Conservation (phyloP, 2,888 invertebrate species). For the Drosophila phalerata region DNA sequence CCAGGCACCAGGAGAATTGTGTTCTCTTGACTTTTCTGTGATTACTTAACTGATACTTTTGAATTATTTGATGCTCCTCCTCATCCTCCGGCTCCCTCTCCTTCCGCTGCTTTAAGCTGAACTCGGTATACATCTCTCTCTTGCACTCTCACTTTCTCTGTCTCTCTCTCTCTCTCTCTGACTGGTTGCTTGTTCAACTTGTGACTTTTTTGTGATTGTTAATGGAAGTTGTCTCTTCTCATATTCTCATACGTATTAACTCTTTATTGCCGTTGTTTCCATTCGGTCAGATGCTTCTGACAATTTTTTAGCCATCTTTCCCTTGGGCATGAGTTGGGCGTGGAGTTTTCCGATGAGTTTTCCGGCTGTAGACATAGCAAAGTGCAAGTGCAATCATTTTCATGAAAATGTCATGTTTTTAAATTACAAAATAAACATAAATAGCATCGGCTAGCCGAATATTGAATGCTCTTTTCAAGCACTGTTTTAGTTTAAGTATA, state of each 20-base stretch:
- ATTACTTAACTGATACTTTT: conserved; percentile 15
- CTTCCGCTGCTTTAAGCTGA: conserved; percentile 57
- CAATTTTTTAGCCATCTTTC: conserved; percentile 40
- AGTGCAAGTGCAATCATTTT: conserved; percentile 20
- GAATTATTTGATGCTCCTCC: conserved; percentile 19
- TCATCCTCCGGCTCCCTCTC: conserved; percentile 36
- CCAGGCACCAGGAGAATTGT: conserved; percentile 81
- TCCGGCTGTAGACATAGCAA: conserved; percentile 33
- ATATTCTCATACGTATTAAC: conserved; percentile 58
- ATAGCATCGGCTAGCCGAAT: not conserved
- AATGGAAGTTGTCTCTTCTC: conserved; percentile 46
- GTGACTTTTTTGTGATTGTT: conserved; percentile 17
- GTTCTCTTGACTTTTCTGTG: conserved; percentile 22
- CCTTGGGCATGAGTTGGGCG: conserved; percentile 4
- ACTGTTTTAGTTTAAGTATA: too few relatives aligned
- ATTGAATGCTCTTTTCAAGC: not conserved
- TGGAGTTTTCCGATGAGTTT: conserved; percentile 2
- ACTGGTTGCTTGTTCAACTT: conserved; percentile 15
- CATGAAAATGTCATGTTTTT: conserved; percentile 16
- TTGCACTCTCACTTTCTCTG: not conserved
- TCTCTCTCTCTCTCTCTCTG: not conserved
- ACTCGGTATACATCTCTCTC: conserved; percentile 72
- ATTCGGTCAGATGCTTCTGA: conserved; percentile 21
- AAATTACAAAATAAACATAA: not conserved
- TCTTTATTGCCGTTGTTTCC: conserved; percentile 36